Evolutionary conservation across 2,113 vertebrate genomes (phyloP).

Genomic region (Eulacestoma nigropectus): DNA sequence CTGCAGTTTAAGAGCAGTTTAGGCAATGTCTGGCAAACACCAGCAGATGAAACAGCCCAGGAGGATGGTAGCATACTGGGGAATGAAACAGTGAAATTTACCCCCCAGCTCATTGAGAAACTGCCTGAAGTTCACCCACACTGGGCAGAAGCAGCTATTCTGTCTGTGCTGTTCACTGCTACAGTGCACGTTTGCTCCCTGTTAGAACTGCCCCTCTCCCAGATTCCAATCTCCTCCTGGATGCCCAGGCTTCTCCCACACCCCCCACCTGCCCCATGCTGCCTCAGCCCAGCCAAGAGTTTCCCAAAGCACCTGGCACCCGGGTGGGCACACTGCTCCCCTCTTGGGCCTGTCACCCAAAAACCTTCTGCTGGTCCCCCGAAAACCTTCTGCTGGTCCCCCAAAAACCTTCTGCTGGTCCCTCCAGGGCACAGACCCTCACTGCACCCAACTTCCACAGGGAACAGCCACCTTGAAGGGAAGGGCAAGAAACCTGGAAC

Average conservation of each 20-base stretch:
- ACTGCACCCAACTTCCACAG: background rate
- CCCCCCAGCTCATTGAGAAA: background rate
- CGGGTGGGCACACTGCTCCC: background rate
- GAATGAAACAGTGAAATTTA: background rate
- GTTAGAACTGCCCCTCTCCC: background rate
- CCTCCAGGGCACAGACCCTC: background rate
- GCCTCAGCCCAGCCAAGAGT: background rate
- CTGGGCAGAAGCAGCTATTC: background rate
- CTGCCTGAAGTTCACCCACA: background rate
- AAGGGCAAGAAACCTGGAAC: background rate
- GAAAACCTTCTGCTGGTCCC: background rate
- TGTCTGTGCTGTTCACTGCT: background rate
- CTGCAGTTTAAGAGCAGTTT: conserved; percentile 11
- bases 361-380: background rate
- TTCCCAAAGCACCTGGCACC: background rate
- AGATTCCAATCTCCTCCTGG: background rate
- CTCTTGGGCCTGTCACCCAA: background rate
- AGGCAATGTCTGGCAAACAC: background rate
- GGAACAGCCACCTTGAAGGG: background rate
- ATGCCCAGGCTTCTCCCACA: background rate
- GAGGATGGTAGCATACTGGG: background rate
- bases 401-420: background rate
- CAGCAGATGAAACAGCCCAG: background rate
- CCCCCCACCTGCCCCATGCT: accelerated
- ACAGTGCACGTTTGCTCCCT: accelerated